Evolutionary conservation across 2,888 invertebrate genomes (phyloP).

Genomic region (Pedicia rivosa): DNA sequence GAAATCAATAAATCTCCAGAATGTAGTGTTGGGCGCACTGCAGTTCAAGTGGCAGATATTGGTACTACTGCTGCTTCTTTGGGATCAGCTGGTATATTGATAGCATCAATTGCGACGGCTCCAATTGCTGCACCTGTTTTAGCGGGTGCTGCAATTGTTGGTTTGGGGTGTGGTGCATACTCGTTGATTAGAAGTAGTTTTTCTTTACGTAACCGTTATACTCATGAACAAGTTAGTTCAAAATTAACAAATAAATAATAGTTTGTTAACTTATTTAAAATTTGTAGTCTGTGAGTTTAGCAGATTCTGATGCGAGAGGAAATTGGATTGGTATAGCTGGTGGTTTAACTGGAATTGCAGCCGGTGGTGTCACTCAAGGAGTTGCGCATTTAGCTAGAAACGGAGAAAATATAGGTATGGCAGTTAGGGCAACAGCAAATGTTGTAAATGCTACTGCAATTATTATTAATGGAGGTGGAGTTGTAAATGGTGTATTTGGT

Average conservation of each 20-base stretch:
- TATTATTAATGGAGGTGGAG: constrained; percentile 23
- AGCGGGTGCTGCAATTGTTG: constrained; percentile 14
- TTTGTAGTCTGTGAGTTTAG: background rate
- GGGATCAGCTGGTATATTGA: background rate
- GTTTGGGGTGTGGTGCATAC: constrained; percentile 15
- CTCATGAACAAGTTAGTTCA: constrained; percentile 17
- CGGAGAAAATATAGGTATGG: constrained; percentile 11
- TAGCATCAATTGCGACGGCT: background rate
- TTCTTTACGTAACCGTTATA: constrained; percentile 18
- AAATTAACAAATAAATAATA: background rate
- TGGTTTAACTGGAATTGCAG: constrained; percentile 19
- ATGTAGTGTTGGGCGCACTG: background rate
- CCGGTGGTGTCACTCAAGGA: constrained; percentile 19
- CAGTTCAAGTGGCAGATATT: background rate
- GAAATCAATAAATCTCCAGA: background rate
- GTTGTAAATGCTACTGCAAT: constrained; percentile 19
- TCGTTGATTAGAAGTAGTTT: constrained; percentile 17
- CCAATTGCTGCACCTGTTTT: background rate
- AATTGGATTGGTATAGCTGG: constrained; percentile 20
- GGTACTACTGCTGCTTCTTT: background rate
- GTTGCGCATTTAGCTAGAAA: constrained; percentile 17
- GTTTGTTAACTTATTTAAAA: background rate
- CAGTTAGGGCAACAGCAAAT: background rate
- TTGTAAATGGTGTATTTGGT: constrained; percentile 22
- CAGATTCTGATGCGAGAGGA: constrained; percentile 19